phyloP scores from a whole-genome alignment of 2,113 vertebrate genomes.

The Protomyctophum bolini region DNA sequence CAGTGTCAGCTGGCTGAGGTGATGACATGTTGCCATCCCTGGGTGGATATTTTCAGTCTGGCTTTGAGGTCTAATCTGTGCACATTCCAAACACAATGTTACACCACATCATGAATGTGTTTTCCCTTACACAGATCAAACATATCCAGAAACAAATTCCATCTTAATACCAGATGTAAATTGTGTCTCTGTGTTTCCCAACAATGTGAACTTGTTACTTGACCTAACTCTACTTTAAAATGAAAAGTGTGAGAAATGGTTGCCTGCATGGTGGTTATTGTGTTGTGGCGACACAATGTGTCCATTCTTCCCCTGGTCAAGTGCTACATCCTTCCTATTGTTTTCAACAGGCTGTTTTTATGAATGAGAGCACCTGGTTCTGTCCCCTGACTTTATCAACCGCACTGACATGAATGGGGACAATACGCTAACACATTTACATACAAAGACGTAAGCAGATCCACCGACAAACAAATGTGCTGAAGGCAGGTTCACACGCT shows the following conservation, averaged over 20 bases:
- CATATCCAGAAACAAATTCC: no score
- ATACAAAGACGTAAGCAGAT: no score
- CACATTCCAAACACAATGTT: no score
- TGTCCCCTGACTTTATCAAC: slow-evolving; percentile 13
- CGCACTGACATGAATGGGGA: slow-evolving; percentile 28
- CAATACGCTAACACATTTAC: slow-evolving; percentile 5
- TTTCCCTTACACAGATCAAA: no score
- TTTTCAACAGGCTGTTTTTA: slow-evolving; percentile 52
- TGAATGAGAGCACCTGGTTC: slow-evolving; percentile 60
- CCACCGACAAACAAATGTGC: no score
- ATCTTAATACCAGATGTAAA: no score
- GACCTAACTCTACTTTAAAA: slow-evolving; percentile 49
- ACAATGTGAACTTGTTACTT: slow-evolving; percentile 54
- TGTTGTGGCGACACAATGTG: slow-evolving; percentile 61
- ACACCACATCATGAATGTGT: no score
- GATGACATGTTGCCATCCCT: no score
- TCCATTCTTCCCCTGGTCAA: slow-evolving; percentile 68
- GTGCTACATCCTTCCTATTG: slow-evolving; percentile 79
- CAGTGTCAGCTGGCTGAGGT: no score
- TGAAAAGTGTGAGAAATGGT: slow-evolving; percentile 66
- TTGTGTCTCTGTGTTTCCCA: slow-evolving; percentile 52
- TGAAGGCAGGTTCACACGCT: neutral
- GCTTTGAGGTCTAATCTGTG: no score
- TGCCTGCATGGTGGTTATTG: slow-evolving; percentile 47
- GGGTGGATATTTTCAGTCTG: no score